Conservation (phyloP, 2,797 vertebrate genomes). For the Gouania willdenowi region DNA sequence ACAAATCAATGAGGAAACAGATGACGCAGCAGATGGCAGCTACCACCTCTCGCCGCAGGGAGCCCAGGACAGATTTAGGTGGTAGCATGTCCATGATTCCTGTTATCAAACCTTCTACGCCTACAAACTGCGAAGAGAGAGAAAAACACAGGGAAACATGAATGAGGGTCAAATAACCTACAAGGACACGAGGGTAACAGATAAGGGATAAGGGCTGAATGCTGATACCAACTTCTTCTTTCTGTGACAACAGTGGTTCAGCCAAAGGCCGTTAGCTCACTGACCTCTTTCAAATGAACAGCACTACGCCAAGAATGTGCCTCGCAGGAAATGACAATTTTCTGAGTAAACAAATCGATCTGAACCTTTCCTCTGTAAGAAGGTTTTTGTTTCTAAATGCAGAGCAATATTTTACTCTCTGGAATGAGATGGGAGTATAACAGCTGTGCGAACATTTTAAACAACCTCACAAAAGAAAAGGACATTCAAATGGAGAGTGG, state of each 20-base stretch:
- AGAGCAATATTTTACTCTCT: slow-evolving; percentile 7
- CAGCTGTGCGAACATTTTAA: slow-evolving; percentile 24
- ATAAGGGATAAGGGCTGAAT: no score
- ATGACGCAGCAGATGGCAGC: slow-evolving; percentile 80
- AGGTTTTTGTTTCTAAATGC: background rate
- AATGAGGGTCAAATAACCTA: no score
- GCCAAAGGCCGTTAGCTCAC: no score
- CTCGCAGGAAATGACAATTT: background rate
- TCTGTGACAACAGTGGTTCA: no score
- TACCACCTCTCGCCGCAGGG: slow-evolving; percentile 77
- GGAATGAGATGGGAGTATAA: background rate
- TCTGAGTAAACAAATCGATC: background rate
- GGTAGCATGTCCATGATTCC: slow-evolving; percentile 84
- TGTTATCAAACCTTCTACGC: slow-evolving; percentile 83
- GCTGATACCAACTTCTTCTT: no score
- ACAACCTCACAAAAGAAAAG: slow-evolving; percentile 7
- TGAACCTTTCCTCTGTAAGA: background rate
- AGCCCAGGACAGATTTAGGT: slow-evolving; percentile 69
- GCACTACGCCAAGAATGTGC: no score
- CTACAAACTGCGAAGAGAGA: slow-evolving; percentile 75
- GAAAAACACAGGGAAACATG: background rate
- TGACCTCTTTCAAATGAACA: no score
- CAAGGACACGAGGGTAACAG: background rate
- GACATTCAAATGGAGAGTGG: slow-evolving; percentile 6
- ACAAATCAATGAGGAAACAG: slow-evolving; percentile 83